Evolutionary conservation across 2,888 invertebrate genomes (phyloP).

Genomic region (Drosophila infuscata): DNA sequence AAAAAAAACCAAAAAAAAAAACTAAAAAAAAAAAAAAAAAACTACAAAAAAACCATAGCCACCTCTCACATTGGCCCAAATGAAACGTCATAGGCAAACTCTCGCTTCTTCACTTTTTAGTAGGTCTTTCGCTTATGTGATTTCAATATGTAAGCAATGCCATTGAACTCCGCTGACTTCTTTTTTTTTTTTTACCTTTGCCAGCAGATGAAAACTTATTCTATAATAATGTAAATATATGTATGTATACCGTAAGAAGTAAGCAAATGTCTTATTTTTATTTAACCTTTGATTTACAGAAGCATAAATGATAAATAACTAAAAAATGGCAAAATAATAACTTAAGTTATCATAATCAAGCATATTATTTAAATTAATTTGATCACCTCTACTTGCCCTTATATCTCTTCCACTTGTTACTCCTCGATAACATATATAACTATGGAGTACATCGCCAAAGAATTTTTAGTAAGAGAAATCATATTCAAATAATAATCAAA

Average conservation of each 20-base stretch:
- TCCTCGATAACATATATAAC: background rate
- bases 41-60: constrained; percentile 24
- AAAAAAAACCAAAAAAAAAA: constrained; percentile 6
- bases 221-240: background rate
- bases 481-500: no score
- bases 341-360: background rate
- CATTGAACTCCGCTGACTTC: constrained; percentile 32
- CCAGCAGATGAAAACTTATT: background rate
- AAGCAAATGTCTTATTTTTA: background rate
- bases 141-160: constrained; percentile 59
- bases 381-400: background rate
- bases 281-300: background rate
- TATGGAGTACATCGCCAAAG: background rate
- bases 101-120: constrained; percentile 69
- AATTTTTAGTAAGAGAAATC: background rate
- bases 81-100: constrained; percentile 64
- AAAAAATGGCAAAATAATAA: background rate
- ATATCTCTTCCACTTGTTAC: background rate
- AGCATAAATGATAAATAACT: background rate
- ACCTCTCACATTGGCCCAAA: constrained; percentile 31
- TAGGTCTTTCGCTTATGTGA: constrained; percentile 45
- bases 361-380: background rate
- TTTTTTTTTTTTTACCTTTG: no score
- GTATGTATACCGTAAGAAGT: background rate
- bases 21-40: background rate